Conservation (phyloP, 2,113 vertebrate species). For the Sterna hirundo region DNA sequence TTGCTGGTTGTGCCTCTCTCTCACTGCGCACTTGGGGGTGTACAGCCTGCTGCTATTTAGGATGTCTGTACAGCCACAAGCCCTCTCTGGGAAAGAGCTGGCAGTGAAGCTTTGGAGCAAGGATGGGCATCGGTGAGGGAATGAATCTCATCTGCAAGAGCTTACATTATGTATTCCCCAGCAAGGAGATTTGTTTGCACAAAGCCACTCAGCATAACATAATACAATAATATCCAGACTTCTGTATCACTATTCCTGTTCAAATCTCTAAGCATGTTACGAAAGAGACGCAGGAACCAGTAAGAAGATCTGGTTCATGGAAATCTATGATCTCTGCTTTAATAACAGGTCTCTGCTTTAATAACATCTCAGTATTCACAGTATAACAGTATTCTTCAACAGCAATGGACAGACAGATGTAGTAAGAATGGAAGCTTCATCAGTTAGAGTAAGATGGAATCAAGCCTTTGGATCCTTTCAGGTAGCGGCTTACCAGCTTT, state of each 20-base stretch:
- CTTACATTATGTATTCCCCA: not conserved
- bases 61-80: not conserved
- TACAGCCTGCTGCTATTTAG: not conserved
- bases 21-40: not conserved
- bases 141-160: not conserved
- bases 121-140: not conserved
- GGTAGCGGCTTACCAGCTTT: not conserved
- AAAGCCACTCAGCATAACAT: not conserved
- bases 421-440: not conserved
- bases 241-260: not conserved
- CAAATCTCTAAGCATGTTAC: not conserved
- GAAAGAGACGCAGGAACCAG: not conserved
- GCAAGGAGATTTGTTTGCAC: not conserved
- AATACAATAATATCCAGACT: not conserved
- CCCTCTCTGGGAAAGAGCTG: not conserved
- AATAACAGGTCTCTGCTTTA: not conserved
- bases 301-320: not conserved
- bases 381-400: not conserved
- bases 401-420: not conserved
- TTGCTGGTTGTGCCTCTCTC: not conserved
- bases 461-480: not conserved
- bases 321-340: not conserved
- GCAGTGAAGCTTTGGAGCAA: not conserved
- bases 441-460: not conserved
- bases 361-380: no score